phyloP scores from a whole-genome alignment of 2,113 vertebrate species.

The Ploceus nigricollis region DNA sequence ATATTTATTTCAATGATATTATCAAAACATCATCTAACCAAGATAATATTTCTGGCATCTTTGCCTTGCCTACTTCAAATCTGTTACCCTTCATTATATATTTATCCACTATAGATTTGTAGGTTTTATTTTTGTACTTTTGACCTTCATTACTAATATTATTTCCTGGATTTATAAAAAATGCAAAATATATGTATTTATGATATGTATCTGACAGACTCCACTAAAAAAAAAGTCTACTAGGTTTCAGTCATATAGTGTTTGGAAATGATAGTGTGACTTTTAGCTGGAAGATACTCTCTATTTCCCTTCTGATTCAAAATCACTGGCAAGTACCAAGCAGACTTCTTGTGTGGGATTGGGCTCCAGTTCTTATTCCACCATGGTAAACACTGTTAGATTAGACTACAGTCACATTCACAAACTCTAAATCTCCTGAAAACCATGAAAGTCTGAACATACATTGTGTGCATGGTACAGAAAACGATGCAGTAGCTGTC shows the following conservation, averaged over 20 bases:
- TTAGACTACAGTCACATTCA: background rate
- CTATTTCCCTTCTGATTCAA: background rate
- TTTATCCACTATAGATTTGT: background rate
- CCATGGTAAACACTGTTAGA: background rate
- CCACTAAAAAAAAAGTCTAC: background rate
- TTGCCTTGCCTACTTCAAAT: background rate
- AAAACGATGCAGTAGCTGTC: background rate
- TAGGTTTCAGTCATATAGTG: background rate
- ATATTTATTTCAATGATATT: background rate
- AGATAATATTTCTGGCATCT: background rate
- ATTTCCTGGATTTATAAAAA: background rate
- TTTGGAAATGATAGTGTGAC: background rate
- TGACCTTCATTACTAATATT: background rate
- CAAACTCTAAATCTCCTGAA: background rate
- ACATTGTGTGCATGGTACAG: rapidly evolving
- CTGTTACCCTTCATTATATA: background rate
- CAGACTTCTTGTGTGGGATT: background rate
- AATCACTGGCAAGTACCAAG: background rate
- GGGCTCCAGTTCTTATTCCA: background rate
- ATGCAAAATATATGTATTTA: background rate
- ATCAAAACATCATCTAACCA: background rate
- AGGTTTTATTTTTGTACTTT: background rate
- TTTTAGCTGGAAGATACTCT: background rate
- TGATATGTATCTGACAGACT: background rate
- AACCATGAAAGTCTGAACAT: background rate